Evolutionary conservation across 2,797 vertebrate genomes (phyloP), one percentile per base, ranked within the genome.

Genomic region (Tangara arthus): DNA sequence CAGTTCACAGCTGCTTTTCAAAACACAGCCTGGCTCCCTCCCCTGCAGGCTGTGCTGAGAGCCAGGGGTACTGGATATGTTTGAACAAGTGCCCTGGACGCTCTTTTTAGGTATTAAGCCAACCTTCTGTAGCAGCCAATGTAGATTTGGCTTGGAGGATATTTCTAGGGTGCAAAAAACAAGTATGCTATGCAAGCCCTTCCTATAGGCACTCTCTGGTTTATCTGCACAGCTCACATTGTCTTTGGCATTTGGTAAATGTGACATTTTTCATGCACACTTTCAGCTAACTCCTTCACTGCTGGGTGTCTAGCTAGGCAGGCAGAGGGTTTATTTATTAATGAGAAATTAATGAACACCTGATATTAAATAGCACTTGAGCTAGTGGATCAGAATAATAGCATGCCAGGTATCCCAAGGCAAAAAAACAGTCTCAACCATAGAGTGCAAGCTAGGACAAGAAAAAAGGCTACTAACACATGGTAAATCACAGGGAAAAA

Each of bases 21-120:
- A 91, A 95, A 94, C 71, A 87, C 3, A 3, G 50, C 42, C 79
- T 93, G 84, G 82, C 39, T 94, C 7, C 47, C 78, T 73, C 39
- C 89, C 26, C 21, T 6, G 35, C 37, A 87, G 49, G n/a, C 69
- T 92, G 28, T 1, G 20, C 69, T 90, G 2, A 12, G 87, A 92
- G 89, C 87, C 91, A 83, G 82, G 63, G 69, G 65, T 89, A 76
- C 61, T 82, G 61, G 60, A 80, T 82, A 75, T 85, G 56, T 92
- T 92, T 95, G 93, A 95, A 94, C 61, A 80, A 93, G 50, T 76
- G 69, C 89, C 91, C 89, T 95, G 93, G 93, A 87, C 37, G 39
- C 65, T 78, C 87, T 71, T 27, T 63, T 53, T 22, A 63, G 30
- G 17, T 90, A 71, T 56, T 44, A 85, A 81, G 87, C 82, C 94